Conservation (phyloP, 2,797 vertebrate species). For the Hemitrygon akajei region DNA sequence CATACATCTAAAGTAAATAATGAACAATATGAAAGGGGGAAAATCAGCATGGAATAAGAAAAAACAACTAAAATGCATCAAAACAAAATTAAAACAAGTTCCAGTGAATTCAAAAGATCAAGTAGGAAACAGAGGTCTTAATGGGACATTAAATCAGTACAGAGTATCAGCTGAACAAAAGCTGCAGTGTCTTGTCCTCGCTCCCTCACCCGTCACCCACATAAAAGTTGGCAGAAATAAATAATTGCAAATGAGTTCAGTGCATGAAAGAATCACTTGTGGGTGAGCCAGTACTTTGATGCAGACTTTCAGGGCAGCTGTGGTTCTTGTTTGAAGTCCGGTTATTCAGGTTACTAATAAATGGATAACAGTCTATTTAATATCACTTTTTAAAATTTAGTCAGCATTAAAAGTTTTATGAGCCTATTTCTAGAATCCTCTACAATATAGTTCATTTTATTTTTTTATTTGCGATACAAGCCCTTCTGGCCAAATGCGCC, state of each 20-base stretch:
- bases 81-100: background rate
- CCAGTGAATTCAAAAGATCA: background rate
- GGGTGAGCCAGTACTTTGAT: background rate
- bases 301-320: conserved; percentile 7
- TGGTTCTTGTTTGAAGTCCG: background rate
- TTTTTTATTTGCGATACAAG: no score
- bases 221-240: background rate
- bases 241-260: background rate
- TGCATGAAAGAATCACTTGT: conserved; percentile 20
- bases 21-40: no score
- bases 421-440: background rate
- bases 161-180: background rate
- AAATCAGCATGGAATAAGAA: background rate
- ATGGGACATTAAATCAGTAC: background rate
- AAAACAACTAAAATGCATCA: background rate
- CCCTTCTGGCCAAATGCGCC: no score
- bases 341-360: background rate
- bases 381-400: background rate
- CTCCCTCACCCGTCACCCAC: conserved; percentile 2
- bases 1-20: no score
- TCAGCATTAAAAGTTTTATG: background rate
- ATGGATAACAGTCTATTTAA: background rate
- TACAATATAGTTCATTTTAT: background rate
- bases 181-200: background rate
- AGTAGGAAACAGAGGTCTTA: background rate